Evolutionary conservation across 2,888 invertebrate species (phyloP).

Genomic region (Orthonychiurus folsomi): DNA sequence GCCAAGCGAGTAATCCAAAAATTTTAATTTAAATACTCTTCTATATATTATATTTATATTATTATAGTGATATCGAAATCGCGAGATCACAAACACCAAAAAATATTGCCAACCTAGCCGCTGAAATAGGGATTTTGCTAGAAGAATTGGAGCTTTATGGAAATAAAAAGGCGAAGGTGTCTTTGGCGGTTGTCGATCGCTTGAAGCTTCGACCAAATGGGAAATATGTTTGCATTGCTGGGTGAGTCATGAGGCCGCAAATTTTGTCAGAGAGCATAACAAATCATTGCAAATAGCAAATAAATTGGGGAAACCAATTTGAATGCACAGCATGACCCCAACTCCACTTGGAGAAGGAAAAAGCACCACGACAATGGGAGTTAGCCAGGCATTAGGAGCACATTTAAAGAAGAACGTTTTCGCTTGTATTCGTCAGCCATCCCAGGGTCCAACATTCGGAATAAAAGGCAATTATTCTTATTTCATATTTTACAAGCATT

Average conservation of each 20-base stretch:
- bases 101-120: conserved; percentile 63
- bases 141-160: conserved; percentile 85
- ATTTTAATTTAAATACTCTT: no score
- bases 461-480: conserved; percentile 66
- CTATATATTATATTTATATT: no score
- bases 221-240: conserved; percentile 89
- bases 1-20: no score
- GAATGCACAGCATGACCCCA: conserved; percentile 89
- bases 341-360: conserved; percentile 99
- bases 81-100: conserved; percentile 83
- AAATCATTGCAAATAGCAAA: neutral
- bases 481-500: neutral
- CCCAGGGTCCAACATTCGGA: conserved; percentile 98
- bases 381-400: conserved; percentile 83
- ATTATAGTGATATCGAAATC: conserved; percentile 66
- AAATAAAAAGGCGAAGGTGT: conserved; percentile 86
- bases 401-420: conserved; percentile 77
- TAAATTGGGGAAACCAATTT: no score
- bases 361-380: conserved; percentile 75
- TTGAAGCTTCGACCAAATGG: conserved; percentile 61
- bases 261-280: neutral
- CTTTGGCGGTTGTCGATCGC: conserved; percentile 68
- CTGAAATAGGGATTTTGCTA: conserved; percentile 71
- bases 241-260: conserved; percentile 55
- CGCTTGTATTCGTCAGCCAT: conserved; percentile 92